phyloP scores from a whole-genome alignment of 1,140 invertebrate genomes.

The Drosophila ercepeae region DNA sequence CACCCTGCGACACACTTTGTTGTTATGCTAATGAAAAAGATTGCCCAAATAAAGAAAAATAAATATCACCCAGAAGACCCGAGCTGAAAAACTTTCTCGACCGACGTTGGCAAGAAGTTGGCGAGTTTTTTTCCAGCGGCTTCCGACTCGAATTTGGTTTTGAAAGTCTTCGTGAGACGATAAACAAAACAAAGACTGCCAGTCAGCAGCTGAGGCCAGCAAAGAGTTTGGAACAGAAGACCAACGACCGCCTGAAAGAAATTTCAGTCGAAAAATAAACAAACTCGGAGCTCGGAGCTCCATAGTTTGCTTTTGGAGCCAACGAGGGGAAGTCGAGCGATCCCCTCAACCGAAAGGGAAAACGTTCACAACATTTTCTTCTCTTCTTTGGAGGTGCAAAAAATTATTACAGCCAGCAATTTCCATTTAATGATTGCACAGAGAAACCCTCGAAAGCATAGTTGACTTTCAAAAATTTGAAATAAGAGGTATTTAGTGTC shows the following conservation, averaged over 20 bases:
- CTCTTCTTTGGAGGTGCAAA: slow-evolving; percentile 59
- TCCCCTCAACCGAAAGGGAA: slow-evolving; percentile 59
- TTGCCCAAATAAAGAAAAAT: slow-evolving; percentile 28
- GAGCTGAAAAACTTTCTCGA: slow-evolving; percentile 62
- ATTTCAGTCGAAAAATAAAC: slow-evolving; percentile 69
- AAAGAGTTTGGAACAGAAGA: slow-evolving; percentile 7
- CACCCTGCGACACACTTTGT: slow-evolving; percentile 8
- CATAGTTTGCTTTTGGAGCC: slow-evolving; percentile 35
- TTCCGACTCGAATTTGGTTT: slow-evolving; percentile 42
- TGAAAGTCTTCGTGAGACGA: slow-evolving; percentile 62
- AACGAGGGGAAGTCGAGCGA: slow-evolving; percentile 11
- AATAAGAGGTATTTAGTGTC: background rate
- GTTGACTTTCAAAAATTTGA: no score
- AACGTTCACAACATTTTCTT: slow-evolving; percentile 32
- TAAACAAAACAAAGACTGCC: slow-evolving; percentile 70
- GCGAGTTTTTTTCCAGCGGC: slow-evolving; percentile 13
- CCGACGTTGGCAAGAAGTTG: slow-evolving; percentile 34
- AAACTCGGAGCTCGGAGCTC: slow-evolving; percentile 43
- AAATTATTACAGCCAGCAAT: slow-evolving; percentile 59
- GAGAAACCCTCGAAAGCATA: no score
- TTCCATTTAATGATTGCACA: slow-evolving; percentile 69
- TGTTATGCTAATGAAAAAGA: slow-evolving; percentile 66
- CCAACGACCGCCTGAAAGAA: slow-evolving; percentile 51
- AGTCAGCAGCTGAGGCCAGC: slow-evolving; percentile 33
- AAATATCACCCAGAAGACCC: slow-evolving; percentile 11